Evolutionary conservation across 2,113 vertebrate genomes (phyloP).

Genomic region (Sphyrna mokarran): DNA sequence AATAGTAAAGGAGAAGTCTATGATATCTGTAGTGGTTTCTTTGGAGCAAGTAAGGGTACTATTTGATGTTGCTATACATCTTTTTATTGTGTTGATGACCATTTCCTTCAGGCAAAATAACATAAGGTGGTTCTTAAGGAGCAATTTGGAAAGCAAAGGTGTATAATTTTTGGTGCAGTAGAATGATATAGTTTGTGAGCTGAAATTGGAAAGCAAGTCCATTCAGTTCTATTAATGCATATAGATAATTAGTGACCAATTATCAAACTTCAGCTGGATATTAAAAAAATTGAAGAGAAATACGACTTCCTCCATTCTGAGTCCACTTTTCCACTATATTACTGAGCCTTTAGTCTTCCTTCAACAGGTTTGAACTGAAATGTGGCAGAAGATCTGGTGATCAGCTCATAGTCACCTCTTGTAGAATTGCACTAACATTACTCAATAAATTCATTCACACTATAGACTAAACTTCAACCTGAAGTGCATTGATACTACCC

Average conservation of each 20-base stretch:
- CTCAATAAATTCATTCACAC: background rate
- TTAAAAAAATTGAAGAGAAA: background rate
- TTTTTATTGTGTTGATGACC: background rate
- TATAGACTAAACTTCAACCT: background rate
- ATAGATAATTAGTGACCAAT: background rate
- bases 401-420: background rate
- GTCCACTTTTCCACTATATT: background rate
- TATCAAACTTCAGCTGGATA: background rate
- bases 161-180: background rate
- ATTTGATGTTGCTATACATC: background rate
- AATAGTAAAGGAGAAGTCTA: background rate
- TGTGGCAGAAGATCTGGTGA: background rate
- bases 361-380: background rate
- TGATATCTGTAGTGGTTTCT: background rate
- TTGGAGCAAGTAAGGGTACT: background rate
- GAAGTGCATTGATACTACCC: background rate
- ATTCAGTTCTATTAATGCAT: background rate
- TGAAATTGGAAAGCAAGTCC: background rate
- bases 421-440: background rate
- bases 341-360: background rate
- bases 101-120: background rate
- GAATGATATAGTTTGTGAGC: background rate
- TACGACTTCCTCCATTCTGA: background rate
- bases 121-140: background rate
- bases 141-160: background rate